phyloP scores from a whole-genome alignment of 2,888 invertebrate genomes.

The Dolichopus griseipennis region DNA sequence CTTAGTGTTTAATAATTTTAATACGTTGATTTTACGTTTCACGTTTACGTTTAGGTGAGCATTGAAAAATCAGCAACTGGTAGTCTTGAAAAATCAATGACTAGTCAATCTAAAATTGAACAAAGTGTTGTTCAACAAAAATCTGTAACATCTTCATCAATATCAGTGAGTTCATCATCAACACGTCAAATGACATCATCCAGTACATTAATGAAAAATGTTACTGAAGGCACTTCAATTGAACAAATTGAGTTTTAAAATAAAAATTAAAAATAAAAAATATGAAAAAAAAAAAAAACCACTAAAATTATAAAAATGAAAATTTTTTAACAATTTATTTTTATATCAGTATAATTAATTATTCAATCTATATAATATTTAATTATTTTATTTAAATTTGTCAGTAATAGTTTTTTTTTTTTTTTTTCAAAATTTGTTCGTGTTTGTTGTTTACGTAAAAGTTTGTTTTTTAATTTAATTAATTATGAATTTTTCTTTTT shows the following conservation, averaged over 20 bases:
- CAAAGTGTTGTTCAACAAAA: slow-evolving; percentile 23
- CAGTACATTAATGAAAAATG: slow-evolving; percentile 18
- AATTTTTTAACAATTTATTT: not conserved
- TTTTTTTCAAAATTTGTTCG: too few species aligned
- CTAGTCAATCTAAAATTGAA: slow-evolving; percentile 21
- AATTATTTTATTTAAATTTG: too few species aligned
- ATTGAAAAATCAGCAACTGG: slow-evolving; percentile 24
- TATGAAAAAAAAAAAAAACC: not conserved
- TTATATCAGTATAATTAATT: too few species aligned
- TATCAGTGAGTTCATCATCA: slow-evolving; percentile 22
- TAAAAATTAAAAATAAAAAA: not conserved
- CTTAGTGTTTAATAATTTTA: too few species aligned
- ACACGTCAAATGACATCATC: slow-evolving; percentile 20
- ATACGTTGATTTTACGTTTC: too few species aligned
- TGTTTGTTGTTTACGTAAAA: too few species aligned
- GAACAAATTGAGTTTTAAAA: slow-evolving; percentile 23
- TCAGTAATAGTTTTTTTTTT: too few species aligned
- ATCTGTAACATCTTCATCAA: slow-evolving; percentile 20
- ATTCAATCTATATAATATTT: too few species aligned
- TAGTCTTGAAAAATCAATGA: slow-evolving; percentile 18
- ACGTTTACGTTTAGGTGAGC: slow-evolving; percentile 20
- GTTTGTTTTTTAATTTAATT: not conserved
- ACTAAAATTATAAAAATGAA: not conserved
- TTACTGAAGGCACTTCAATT: slow-evolving; percentile 21
- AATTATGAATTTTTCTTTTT: not conserved